Conservation (phyloP, 1,140 invertebrate genomes). For the Diorhabda carinulata region DNA sequence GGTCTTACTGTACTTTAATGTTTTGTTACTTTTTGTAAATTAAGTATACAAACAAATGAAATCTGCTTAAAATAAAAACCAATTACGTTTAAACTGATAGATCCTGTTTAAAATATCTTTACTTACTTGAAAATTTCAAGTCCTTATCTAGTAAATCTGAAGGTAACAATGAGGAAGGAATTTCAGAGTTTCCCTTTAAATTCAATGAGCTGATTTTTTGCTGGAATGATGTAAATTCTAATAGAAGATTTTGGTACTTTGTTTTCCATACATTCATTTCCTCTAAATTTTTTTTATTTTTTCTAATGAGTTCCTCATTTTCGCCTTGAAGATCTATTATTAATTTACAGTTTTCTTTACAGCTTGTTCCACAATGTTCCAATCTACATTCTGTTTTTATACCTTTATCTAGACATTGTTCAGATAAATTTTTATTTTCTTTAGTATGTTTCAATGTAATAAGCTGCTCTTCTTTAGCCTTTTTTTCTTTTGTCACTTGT, state of each 20-base stretch:
- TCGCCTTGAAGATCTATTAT: not conserved
- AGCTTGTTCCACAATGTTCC: constrained; percentile 10
- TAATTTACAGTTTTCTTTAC: not conserved
- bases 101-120: not conserved
- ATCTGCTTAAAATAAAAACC: not conserved
- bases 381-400: not conserved
- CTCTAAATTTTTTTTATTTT: not conserved
- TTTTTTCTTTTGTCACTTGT: constrained; percentile 1
- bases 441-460: constrained; percentile 1
- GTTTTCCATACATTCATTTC: constrained; percentile 1
- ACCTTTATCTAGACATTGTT: not conserved
- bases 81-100: not conserved
- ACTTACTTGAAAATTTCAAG: not conserved
- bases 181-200: not conserved
- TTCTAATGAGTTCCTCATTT: not conserved
- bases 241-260: not conserved
- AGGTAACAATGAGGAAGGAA: not conserved
- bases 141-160: not conserved
- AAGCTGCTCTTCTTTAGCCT: constrained; percentile 1
- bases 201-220: constrained; percentile 9
- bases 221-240: not conserved
- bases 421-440: not conserved
- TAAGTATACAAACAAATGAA: no score
- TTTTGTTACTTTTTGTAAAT: not conserved
- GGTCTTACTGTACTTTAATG: not conserved